These are phyloP conservation scores for Seriola aureovittata DNA, from an alignment of 2,113 vertebrate genomes.

Conservation along the genomic window DNA sequence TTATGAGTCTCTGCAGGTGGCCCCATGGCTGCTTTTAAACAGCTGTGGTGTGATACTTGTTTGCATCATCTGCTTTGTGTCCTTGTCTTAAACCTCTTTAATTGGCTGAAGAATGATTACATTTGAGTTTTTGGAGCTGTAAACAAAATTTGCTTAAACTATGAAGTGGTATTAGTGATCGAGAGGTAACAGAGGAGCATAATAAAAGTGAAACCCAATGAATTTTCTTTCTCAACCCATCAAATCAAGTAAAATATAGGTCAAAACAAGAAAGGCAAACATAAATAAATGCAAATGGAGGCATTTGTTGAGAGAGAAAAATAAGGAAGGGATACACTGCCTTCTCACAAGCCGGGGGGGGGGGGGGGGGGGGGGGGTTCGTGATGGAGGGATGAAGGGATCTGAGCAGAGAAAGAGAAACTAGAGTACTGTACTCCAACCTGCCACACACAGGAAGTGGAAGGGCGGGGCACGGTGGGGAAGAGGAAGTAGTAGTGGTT, in stretches of 20 bases:
- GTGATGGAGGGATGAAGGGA: slow-evolving; percentile 69
- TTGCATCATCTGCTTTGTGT: slow-evolving; percentile 51
- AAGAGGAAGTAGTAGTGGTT: slow-evolving; percentile 75
- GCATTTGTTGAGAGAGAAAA: slow-evolving; percentile 49
- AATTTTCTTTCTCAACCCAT: slow-evolving; percentile 31
- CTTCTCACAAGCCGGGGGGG: slow-evolving; percentile 79
- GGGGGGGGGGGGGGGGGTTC: slow-evolving; percentile 29
- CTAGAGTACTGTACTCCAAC: slow-evolving; percentile 79
- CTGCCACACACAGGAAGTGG: slow-evolving; percentile 84
- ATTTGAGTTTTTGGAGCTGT: slow-evolving; percentile 29
- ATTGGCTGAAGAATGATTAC: slow-evolving; percentile 66
- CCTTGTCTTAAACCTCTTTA: slow-evolving; percentile 52
- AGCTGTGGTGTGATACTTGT: slow-evolving; percentile 61
- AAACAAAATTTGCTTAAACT: slow-evolving; percentile 54
- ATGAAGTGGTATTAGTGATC: slow-evolving; percentile 60
- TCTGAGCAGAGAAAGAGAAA: slow-evolving; percentile 72
- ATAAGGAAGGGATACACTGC: slow-evolving; percentile 74
- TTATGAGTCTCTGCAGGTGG: slow-evolving; percentile 68
- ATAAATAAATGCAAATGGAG: slow-evolving; percentile 71
- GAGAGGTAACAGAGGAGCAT: slow-evolving; percentile 65
- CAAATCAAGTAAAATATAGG: slow-evolving; percentile 48
- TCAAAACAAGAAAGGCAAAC: slow-evolving; percentile 52
- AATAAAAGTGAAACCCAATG: slow-evolving; percentile 33
- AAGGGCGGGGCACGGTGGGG: slow-evolving; percentile 71
- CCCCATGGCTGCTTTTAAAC: slow-evolving; percentile 69